Conservation (phyloP, 2,797 vertebrate species). For the Ataeniobius toweri region DNA sequence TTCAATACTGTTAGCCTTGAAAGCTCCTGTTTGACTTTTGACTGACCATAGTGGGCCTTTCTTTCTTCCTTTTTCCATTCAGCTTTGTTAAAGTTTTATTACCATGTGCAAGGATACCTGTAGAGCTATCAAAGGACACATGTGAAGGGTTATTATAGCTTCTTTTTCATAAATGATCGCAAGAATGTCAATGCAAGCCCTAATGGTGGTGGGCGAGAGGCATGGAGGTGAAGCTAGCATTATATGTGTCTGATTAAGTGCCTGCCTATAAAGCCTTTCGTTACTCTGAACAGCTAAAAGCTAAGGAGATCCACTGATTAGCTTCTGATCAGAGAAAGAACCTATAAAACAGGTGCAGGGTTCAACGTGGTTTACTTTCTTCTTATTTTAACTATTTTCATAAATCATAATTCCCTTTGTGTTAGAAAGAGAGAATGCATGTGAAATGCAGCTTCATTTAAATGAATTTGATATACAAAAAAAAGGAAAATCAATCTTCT, state of each 20-base stretch:
- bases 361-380: conserved; percentile 3
- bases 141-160: conserved; percentile 29
- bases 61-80: neutral
- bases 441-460: conserved; percentile 29
- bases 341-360: neutral
- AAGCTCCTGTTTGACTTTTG: conserved; percentile 7
- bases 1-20: conserved; percentile 6
- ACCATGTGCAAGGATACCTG: conserved; percentile 2
- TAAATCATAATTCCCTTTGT: neutral
- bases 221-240: neutral
- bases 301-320: conserved; percentile 9
- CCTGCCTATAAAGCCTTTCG: conserved; percentile 48
- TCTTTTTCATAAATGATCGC: conserved; percentile 28
- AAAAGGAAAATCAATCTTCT: conserved; percentile 35
- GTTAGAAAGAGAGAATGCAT: neutral
- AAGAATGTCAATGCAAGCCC: conserved; percentile 15
- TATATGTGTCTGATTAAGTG: conserved; percentile 46
- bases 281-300: conserved; percentile 12
- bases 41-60: neutral
- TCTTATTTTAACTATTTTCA: neutral
- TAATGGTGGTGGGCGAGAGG: conserved; percentile 23
- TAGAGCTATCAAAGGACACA: conserved; percentile 28
- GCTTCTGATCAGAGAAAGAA: conserved; percentile 1
- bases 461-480: conserved; percentile 50
- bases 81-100: conserved; percentile 18